Conservation (phyloP, 2,888 invertebrate species). For the Rhamnusium bicolor region DNA sequence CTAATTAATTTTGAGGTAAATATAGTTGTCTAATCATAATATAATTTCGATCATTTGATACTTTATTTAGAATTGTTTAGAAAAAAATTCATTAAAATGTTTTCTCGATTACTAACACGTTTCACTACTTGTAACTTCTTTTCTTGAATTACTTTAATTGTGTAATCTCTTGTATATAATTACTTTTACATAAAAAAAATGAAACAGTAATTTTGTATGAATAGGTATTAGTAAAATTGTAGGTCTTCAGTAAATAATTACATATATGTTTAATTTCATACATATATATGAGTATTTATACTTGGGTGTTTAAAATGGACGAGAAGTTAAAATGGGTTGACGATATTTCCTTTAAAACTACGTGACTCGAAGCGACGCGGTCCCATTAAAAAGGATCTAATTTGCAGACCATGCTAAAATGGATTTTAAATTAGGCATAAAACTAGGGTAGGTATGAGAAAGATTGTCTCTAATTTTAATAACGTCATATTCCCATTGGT, state of each 20-base stretch:
- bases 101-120: too few relatives aligned
- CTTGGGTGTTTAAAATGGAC: background rate
- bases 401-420: slow-evolving; percentile 10
- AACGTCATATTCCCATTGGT: slow-evolving; percentile 1
- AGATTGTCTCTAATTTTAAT: slow-evolving; percentile 24
- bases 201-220: background rate
- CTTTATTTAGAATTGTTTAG: too few relatives aligned
- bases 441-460: slow-evolving; percentile 12
- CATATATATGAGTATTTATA: background rate
- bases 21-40: too few relatives aligned
- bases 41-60: too few relatives aligned
- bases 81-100: too few relatives aligned
- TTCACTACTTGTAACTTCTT: too few relatives aligned
- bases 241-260: background rate
- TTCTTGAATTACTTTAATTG: too few relatives aligned
- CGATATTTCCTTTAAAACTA: slow-evolving; percentile 10
- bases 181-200: background rate
- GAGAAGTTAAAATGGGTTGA: background rate
- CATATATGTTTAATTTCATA: background rate
- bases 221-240: background rate
- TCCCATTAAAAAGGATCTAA: slow-evolving; percentile 23
- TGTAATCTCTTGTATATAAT: background rate
- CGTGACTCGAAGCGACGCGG: slow-evolving; percentile 15
- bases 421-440: slow-evolving; percentile 17
- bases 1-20: too few relatives aligned